These are phyloP conservation scores for Marmota flaviventris DNA, from an alignment of 2,113 vertebrate genomes.

Conservation along the genomic window DNA sequence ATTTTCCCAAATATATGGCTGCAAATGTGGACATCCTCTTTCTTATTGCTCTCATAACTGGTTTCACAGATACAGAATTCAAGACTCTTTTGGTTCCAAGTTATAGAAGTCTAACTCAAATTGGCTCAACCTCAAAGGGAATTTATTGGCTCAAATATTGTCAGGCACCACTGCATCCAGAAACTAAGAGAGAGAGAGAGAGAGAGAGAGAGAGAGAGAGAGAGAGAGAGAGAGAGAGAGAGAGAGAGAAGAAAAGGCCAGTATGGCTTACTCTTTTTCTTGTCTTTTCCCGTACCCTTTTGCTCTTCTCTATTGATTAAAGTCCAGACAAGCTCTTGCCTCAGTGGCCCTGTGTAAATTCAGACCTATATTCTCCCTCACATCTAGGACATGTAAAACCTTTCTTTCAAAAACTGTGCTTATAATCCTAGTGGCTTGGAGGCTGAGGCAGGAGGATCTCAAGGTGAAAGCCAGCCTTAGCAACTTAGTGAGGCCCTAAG, in stretches of 20 bases:
- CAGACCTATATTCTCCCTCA: background rate
- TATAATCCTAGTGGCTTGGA: no score
- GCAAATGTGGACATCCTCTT: background rate
- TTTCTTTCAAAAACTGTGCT: background rate
- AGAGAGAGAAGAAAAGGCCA: background rate
- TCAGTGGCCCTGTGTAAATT: background rate
- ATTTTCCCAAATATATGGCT: background rate
- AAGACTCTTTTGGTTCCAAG: background rate
- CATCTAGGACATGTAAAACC: background rate
- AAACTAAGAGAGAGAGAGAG: background rate
- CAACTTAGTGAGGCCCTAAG: no score
- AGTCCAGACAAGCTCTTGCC: background rate
- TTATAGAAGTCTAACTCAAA: constrained; percentile 27
- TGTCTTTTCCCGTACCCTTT: background rate
- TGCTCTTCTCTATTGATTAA: background rate
- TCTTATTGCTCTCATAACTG: background rate
- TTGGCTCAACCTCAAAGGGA: background rate
- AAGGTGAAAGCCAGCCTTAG: no score
- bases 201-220: no score
- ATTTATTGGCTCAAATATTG: constrained; percentile 41
- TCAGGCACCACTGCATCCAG: background rate
- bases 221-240: background rate
- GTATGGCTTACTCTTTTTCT: background rate
- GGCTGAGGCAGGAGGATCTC: no score
- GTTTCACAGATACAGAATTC: constrained; percentile 35